A percentile compares a stretch with the other conserved stretches of the same genome.
Conservation (phyloP, 1,140 invertebrate species). For the Phymastichus coffea region DNA sequence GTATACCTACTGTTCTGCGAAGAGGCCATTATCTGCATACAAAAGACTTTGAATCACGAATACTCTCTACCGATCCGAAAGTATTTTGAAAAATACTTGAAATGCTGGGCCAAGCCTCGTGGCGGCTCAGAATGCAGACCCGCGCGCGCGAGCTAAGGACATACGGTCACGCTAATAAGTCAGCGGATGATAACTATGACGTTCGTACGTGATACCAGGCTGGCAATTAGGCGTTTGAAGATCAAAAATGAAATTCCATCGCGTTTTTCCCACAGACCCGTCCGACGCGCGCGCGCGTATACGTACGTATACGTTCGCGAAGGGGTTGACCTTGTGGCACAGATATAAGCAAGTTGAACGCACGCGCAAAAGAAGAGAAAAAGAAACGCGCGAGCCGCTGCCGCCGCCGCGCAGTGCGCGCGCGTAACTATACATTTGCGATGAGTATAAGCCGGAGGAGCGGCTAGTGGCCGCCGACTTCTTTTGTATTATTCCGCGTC, state of each 20-base stretch:
- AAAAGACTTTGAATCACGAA: too few species aligned
- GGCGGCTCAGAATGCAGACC: too few species aligned
- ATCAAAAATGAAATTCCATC: slow-evolving; percentile 6
- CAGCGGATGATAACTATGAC: background rate
- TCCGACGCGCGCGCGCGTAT: background rate
- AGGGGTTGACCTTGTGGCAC: slow-evolving; percentile 38
- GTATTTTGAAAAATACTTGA: background rate
- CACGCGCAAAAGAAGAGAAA: slow-evolving; percentile 29
- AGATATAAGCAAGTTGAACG: slow-evolving; percentile 37
- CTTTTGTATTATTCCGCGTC: slow-evolving; percentile 27
- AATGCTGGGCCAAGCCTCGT: background rate
- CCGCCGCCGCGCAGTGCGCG: too few species aligned
- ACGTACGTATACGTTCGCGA: background rate
- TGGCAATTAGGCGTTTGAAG: slow-evolving; percentile 8
- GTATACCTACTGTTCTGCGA: too few species aligned
- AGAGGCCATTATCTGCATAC: too few species aligned
- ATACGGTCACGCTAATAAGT: background rate
- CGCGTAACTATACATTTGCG: background rate
- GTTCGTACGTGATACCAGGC: background rate
- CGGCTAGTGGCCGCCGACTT: slow-evolving; percentile 24
- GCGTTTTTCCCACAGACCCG: too few species aligned
- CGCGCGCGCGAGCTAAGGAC: too few species aligned
- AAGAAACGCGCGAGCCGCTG: too few species aligned
- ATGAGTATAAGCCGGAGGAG: background rate
- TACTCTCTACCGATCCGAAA: background rate